Conservation (phyloP, 2,113 vertebrate genomes). For the Petaurus breviceps region DNA sequence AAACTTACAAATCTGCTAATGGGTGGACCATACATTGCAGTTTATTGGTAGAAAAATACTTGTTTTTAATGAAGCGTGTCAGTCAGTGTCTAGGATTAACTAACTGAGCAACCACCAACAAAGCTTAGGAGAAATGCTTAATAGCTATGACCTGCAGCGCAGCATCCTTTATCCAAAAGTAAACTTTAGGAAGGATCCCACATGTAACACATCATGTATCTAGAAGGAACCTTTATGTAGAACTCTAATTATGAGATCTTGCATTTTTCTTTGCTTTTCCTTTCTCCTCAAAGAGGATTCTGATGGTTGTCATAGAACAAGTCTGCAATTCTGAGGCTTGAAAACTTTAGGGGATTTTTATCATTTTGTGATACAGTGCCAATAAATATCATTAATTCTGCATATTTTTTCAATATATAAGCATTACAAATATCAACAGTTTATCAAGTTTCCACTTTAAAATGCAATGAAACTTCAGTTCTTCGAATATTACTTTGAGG, state of each 20-base stretch:
- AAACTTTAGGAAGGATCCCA: conserved; percentile 61
- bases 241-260: conserved; percentile 6
- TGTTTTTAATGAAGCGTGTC: conserved; percentile 66
- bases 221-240: conserved; percentile 48
- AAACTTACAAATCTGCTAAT: conserved; percentile 60
- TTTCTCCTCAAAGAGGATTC: conserved; percentile 4
- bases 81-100: conserved; percentile 12
- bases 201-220: conserved; percentile 50
- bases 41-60: conserved; percentile 54
- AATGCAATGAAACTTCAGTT: conserved; percentile 59
- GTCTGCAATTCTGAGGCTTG: neutral
- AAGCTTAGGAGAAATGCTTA: conserved; percentile 61
- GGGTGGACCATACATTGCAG: conserved; percentile 22
- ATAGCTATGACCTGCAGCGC: conserved; percentile 58
- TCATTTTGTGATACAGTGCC: neutral
- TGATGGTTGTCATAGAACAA: neutral
- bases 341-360: neutral
- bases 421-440: neutral
- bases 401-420: conserved; percentile 12
- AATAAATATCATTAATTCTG: neutral
- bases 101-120: conserved; percentile 61
- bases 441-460: conserved; percentile 47
- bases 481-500: conserved; percentile 35
- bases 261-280: neutral
- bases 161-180: conserved; percentile 70